These are phyloP conservation scores for Agrochola litura DNA, from an alignment of 2,888 invertebrate genomes.

Conservation along the genomic window DNA sequence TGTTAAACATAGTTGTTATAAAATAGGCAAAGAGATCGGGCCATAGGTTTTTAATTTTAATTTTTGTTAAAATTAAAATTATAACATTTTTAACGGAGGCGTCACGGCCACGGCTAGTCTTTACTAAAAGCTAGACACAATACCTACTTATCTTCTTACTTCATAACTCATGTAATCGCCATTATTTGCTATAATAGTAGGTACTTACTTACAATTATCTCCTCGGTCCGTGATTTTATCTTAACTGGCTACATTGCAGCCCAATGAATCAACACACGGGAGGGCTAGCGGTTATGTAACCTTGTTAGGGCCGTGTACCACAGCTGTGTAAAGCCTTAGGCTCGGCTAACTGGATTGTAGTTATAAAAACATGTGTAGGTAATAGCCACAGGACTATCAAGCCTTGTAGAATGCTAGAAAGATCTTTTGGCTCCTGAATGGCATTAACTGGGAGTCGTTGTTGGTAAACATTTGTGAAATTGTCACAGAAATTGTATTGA, in stretches of 20 bases:
- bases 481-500: background rate
- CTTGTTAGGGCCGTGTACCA: constrained; percentile 1
- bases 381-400: background rate
- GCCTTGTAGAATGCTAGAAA: background rate
- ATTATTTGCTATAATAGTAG: background rate
- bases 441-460: background rate
- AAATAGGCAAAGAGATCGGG: too few species aligned
- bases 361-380: too few species aligned
- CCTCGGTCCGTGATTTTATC: constrained; percentile 20
- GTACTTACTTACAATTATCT: constrained; percentile 15
- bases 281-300: constrained; percentile 2
- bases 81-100: too few species aligned
- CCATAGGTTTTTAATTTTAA: too few species aligned
- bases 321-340: background rate
- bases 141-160: background rate
- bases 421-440: background rate
- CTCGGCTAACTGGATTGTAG: background rate
- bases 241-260: constrained; percentile 14
- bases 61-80: too few species aligned
- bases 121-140: background rate
- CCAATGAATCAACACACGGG: constrained; percentile 13
- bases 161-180: background rate
- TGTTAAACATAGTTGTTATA: too few species aligned
- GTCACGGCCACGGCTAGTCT: too few species aligned
- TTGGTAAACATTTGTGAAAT: background rate